Evolutionary conservation across 2,113 vertebrate species (phyloP), one percentile per base, ranked within the genome.

Genomic region (Aldabrachelys gigantea): DNA sequence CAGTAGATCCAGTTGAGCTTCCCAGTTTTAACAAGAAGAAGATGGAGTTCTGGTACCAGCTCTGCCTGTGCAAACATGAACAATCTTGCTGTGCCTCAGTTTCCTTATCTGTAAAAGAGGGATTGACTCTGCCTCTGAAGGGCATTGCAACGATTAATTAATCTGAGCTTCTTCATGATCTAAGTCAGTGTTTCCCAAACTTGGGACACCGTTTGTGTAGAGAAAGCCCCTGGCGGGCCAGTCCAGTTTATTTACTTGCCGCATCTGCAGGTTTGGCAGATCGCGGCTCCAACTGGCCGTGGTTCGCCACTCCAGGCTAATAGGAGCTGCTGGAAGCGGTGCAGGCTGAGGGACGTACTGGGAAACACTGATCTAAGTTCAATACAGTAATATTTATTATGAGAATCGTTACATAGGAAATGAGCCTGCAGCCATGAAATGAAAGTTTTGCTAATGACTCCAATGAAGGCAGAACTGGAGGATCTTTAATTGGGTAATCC

Each of bases 1-100:
- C 80, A 50, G 12, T 80, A 82, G 72, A 62, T 80, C 53, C 89
- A 65, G 79, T 49, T 91, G 65, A 81, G 92, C 75, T 86, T 21
- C 35, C n/a, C 8, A 3, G 22, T 44, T 76, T 76, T 76, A 22
- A 41, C n/a, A 44, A 44, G 41, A 69, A 38, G n/a, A 44, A 44
- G 41, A 76, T 27, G 22, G 38, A 27, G 21, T 27, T 76, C 11
- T 14, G 24, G 38, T 47, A 27, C 75, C 38, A 47, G 75, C 41
- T 59, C 47, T 92, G 85, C 47, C 85, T 83, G 85, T 85, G 41
- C 27, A 65, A 41, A 22, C 13, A 78, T 75, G 57, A 50, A 84
- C 78, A 84, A 27, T 19, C 82, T 62, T 56, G 89, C 80, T 78
- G 83, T 89, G 90, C 89, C 90, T 96, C 83, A 75, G 65, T 93